These are phyloP conservation scores for Hapalemur alaotrensis DNA, from an alignment of 2,797 vertebrate species.

Conservation along the genomic window DNA sequence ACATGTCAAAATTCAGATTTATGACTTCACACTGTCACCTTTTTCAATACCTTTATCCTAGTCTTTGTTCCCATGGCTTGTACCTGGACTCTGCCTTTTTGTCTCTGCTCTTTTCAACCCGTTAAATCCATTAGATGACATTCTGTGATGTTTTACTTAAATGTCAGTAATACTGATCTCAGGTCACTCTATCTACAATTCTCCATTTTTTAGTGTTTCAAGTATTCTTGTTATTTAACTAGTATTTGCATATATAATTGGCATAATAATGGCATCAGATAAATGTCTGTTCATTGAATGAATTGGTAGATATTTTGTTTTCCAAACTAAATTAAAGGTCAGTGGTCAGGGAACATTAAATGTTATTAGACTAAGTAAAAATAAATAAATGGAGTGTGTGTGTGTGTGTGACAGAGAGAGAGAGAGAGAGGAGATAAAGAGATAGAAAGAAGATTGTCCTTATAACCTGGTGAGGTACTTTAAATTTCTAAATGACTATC, in stretches of 20 bases:
- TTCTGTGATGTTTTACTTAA: background rate
- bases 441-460: background rate
- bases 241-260: background rate
- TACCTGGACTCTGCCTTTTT: background rate
- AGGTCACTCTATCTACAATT: background rate
- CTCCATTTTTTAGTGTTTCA: background rate
- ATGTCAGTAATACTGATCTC: background rate
- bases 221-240: background rate
- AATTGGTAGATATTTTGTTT: background rate
- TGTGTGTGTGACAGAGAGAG: background rate
- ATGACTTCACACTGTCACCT: background rate
- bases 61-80: rapidly evolving
- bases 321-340: background rate
- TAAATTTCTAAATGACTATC: background rate
- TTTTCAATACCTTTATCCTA: background rate
- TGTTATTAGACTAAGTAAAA: background rate
- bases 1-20: background rate
- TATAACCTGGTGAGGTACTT: background rate
- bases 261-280: background rate
- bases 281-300: background rate
- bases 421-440: background rate
- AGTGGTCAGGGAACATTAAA: background rate
- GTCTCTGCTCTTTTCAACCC: background rate
- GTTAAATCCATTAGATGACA: background rate
- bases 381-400: background rate